Evolutionary conservation across 2,888 invertebrate genomes (phyloP).

Genomic region (Synergus itoensis): DNA sequence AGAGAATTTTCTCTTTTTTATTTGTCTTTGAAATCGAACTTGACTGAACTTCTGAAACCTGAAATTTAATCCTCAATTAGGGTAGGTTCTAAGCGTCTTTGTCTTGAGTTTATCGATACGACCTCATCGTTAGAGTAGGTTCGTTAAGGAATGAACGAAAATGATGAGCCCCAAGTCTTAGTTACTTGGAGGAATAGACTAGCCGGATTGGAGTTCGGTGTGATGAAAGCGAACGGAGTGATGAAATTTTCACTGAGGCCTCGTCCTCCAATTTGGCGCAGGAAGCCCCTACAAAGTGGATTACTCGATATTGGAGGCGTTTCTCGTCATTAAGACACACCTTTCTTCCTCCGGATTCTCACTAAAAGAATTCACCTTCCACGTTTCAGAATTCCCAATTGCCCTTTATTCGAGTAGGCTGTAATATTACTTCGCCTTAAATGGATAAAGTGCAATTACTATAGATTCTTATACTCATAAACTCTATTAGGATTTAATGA

Average conservation of each 20-base stretch:
- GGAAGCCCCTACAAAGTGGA: slow-evolving; percentile 38
- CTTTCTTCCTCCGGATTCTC: slow-evolving; percentile 4
- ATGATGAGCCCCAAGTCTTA: background rate
- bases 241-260: slow-evolving; percentile 41
- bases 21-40: background rate
- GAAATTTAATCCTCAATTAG: background rate
- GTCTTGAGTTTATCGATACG: background rate
- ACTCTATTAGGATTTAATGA: background rate
- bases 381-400: slow-evolving; percentile 25
- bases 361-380: slow-evolving; percentile 1
- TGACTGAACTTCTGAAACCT: background rate
- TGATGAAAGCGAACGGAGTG: slow-evolving; percentile 33
- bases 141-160: slow-evolving; percentile 18
- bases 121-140: slow-evolving; percentile 2
- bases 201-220: slow-evolving; percentile 22
- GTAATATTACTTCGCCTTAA: background rate
- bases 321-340: slow-evolving; percentile 40
- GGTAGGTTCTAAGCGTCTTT: background rate
- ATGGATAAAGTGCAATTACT: background rate
- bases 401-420: slow-evolving; percentile 14
- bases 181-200: slow-evolving; percentile 21
- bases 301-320: slow-evolving; percentile 38
- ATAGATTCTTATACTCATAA: background rate
- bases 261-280: slow-evolving; percentile 38
- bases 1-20: background rate